phyloP scores from a whole-genome alignment of 2,113 vertebrate genomes.

The Notarius quadriscutis region DNA sequence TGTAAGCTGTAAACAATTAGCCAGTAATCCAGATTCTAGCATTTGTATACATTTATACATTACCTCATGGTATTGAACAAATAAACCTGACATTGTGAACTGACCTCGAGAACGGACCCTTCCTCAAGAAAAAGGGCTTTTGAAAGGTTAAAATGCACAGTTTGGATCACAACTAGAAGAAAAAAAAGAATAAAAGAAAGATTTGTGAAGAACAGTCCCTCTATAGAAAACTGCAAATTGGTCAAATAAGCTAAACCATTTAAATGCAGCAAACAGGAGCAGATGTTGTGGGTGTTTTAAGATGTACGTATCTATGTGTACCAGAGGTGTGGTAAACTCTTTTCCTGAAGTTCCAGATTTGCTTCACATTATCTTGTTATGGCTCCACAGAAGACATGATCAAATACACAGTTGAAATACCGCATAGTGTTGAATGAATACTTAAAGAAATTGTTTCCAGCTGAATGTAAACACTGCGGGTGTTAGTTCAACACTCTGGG shows the following conservation, averaged over 20 bases:
- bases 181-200: neutral
- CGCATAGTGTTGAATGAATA: neutral
- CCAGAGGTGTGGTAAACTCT: neutral
- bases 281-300: conserved; percentile 29
- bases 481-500: neutral
- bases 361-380: conserved; percentile 15
- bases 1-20: neutral
- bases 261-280: conserved; percentile 23
- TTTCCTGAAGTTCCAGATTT: conserved; percentile 7
- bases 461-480: neutral
- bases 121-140: neutral
- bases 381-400: neutral
- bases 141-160: neutral
- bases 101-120: neutral
- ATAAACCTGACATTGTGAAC: neutral
- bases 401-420: neutral
- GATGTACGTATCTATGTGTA: neutral
- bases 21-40: conserved; percentile 3
- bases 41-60: neutral
- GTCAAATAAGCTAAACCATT: conserved; percentile 35
- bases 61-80: neutral
- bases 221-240: conserved; percentile 14
- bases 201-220: conserved; percentile 1
- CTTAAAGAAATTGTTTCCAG: neutral
- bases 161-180: neutral